phyloP scores from a whole-genome alignment of 2,113 vertebrate genomes.

The Phocoena phocoena region DNA sequence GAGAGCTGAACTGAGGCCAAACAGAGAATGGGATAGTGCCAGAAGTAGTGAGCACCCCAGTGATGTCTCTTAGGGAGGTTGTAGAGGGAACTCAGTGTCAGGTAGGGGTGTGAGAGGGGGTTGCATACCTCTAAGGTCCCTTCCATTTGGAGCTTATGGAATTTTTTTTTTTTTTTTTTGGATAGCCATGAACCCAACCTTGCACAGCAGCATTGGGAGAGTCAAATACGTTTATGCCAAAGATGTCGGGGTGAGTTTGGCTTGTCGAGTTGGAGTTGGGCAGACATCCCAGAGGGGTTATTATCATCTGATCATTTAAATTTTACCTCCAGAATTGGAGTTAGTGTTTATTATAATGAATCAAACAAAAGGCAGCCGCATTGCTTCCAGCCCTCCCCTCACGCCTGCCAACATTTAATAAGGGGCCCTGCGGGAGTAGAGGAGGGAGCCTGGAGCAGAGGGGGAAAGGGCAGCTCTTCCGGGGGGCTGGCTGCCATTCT shows the following conservation, averaged over 20 bases:
- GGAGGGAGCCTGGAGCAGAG: not conserved
- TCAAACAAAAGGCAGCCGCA: not conserved
- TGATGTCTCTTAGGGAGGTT: not conserved
- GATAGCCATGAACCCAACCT: not conserved
- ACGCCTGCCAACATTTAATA: not conserved
- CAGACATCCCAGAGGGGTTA: not conserved
- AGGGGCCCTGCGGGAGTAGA: not conserved
- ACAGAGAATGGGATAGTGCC: not conserved
- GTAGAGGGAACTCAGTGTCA: not conserved
- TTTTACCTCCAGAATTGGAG: not conserved
- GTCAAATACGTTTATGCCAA: not conserved
- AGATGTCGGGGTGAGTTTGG: not conserved
- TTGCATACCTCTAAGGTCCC: not conserved
- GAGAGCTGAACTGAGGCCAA: too few relatives aligned
- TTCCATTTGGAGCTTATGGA: not conserved
- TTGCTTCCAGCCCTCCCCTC: not conserved
- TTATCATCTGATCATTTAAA: not conserved
- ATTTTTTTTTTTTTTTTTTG: not conserved
- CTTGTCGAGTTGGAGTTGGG: not conserved
- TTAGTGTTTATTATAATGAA: not conserved
- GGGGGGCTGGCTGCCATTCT: not conserved
- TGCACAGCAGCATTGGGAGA: accelerated
- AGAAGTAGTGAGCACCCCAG: not conserved
- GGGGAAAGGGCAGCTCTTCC: not conserved
- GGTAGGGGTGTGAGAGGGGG: not conserved